phyloP scores from a whole-genome alignment of 2,113 vertebrate species.

The Callipepla californica region DNA sequence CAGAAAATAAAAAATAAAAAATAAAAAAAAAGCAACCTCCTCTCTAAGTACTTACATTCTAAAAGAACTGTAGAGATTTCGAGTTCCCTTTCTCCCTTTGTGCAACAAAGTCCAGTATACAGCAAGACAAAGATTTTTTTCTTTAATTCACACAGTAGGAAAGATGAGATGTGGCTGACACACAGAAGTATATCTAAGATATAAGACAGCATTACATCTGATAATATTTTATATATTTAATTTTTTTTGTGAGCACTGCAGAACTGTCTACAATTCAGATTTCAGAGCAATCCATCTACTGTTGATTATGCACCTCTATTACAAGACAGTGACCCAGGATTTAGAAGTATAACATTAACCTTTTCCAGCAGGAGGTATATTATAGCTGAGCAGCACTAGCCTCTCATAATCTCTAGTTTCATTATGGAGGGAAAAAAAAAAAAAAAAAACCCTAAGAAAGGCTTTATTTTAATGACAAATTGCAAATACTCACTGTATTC shows the following conservation, averaged over 20 bases:
- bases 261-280: neutral
- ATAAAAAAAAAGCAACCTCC: neutral
- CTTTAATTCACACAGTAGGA: neutral
- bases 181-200: neutral
- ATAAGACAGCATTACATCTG: neutral
- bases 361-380: neutral
- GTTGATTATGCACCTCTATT: neutral
- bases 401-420: neutral
- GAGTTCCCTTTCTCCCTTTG: neutral
- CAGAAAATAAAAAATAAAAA: too few species aligned
- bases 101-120: neutral
- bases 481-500: constrained; percentile 78
- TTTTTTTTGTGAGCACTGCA: neutral
- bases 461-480: neutral
- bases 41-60: neutral
- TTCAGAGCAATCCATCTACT: neutral
- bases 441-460: neutral
- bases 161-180: neutral
- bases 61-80: neutral
- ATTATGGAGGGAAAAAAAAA: neutral
- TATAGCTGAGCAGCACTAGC: neutral
- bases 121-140: neutral
- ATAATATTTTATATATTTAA: neutral
- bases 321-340: neutral
- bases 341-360: neutral